Evolutionary conservation across 2,888 invertebrate genomes (phyloP), one percentile per base, ranked within the genome.

Genomic region (Trichogramma evanescens): DNA sequence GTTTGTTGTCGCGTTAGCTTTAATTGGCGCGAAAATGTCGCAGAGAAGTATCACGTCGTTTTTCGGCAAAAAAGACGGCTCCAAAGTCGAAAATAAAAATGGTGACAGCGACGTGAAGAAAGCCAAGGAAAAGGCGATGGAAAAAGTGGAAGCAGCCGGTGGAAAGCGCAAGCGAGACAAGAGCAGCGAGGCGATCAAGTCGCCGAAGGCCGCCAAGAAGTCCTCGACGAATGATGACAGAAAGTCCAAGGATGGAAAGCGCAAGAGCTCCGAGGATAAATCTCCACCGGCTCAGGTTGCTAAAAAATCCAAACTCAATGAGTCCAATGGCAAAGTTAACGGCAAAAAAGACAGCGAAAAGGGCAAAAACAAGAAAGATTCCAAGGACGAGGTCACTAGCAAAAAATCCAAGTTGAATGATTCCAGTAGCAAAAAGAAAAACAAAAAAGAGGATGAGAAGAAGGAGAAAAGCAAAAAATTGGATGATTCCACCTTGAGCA

Each of bases 1-100:
- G 26, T 26, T 26, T 26, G 26, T 26, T 26, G 26, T 26, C 26
- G 26, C 26, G 26, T 26, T 26, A 26, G 26, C 26, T 0, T 48
- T 13, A 13, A 42, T 60, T 58, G 62, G 61, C 61, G 56, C 59
- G 55, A 63, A 65, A 59, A 65, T 65, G 65, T 56, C 65, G 10
- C 65, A 65, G 46, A 56, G 59, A 38, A 63, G 61, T 44, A 65
- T 65, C 39, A 63, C 61, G 0, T 65, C 65, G 40, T 65, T 65
- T 55, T 65, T 65, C 54, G 26, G 26, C 26, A 26, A 26, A 26
- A 26, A 26, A 2, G 26, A 26, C 26, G 26, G 26, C 26, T 26
- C 26, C 26, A 26, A 26, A 26, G 26, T 26, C 26, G 26, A 26
- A 26, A 26, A 63, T 39, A 13, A 45, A 10, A 59, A 56, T 38